phyloP scores from a whole-genome alignment of 1,140 invertebrate genomes.

The Acromyrmex echinatior region DNA sequence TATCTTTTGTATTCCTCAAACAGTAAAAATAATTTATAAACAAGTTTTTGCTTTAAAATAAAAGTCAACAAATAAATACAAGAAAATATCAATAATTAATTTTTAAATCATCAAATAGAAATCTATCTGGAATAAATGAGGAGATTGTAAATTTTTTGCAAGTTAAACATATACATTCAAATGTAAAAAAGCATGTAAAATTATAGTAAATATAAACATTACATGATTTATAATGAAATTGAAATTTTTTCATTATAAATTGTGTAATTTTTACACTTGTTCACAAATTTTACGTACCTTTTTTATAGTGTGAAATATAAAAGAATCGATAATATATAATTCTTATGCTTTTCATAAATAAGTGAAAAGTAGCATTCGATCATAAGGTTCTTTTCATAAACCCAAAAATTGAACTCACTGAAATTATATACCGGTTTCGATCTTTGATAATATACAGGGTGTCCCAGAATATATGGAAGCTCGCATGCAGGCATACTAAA shows the following conservation, averaged over 20 bases:
- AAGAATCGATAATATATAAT: no score
- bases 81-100: neutral
- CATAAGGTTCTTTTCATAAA: no score
- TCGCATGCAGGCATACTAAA: no score
- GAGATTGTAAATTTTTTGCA: neutral
- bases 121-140: neutral
- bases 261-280: neutral
- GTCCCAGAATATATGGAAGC: no score
- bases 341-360: no score
- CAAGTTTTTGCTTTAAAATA: neutral
- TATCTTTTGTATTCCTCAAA: neutral
- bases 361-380: no score
- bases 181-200: neutral
- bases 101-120: neutral
- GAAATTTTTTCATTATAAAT: neutral
- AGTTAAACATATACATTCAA: neutral
- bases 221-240: neutral
- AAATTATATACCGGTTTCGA: neutral
- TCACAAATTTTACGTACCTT: neutral
- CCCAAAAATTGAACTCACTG: neutral
- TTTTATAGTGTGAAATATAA: no score
- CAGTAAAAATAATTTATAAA: neutral
- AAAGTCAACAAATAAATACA: neutral
- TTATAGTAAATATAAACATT: neutral
- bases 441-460: neutral